Percentiles rank a stretch among this genome's conserved stretches.
phyloP scores from a whole-genome alignment of 2,888 invertebrate genomes.

The Tethea ocularis region DNA sequence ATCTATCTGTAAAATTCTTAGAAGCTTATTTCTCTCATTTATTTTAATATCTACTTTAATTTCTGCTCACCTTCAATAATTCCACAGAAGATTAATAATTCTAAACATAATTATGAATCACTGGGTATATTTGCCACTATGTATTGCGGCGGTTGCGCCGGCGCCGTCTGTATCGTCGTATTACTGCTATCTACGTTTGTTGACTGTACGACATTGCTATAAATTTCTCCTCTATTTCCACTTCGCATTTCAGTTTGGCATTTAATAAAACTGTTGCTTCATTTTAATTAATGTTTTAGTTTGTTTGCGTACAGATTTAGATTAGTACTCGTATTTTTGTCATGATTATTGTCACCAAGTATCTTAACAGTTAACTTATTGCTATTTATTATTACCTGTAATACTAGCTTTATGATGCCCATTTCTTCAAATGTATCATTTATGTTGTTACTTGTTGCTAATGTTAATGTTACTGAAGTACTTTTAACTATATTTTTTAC shows the following conservation, averaged over 20 bases:
- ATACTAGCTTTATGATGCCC: no score
- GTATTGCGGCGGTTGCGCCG: conserved; percentile 29
- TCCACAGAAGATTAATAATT: conserved; percentile 35
- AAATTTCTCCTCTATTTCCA: conserved; percentile 1
- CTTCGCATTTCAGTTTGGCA: not conserved
- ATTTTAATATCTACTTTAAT: not conserved
- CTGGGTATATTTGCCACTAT: conserved; percentile 23
- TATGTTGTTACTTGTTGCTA: no score
- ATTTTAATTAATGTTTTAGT: no score
- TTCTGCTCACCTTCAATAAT: not conserved
- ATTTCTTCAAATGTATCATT: no score
- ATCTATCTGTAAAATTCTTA: no score
- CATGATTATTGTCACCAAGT: not conserved
- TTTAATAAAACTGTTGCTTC: conserved; percentile 1
- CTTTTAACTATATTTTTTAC: not conserved
- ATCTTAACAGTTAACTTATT: not conserved
- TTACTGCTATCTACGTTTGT: conserved; percentile 3
- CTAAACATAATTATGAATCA: conserved; percentile 57
- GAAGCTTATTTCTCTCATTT: no score
- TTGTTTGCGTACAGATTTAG: not conserved
- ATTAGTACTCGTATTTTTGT: not conserved
- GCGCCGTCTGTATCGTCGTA: conserved; percentile 29
- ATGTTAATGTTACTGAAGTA: not conserved
- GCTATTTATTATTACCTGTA: not conserved
- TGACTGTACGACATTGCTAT: conserved; percentile 6